Evolutionary conservation across 2,888 invertebrate genomes (phyloP).

Genomic region (Pheosia gnoma): DNA sequence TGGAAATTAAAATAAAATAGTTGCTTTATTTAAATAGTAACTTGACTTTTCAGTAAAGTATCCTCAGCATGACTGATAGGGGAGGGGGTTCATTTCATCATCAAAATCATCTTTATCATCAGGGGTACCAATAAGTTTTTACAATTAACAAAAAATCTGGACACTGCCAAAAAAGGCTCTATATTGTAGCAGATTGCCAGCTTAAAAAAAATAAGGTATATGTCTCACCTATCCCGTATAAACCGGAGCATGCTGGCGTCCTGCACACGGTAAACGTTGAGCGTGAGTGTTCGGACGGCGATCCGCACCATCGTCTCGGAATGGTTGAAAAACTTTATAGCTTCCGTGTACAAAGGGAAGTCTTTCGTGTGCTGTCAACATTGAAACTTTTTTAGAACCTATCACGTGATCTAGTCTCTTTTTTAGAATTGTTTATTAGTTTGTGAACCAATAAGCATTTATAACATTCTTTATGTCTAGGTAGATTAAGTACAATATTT

Average conservation of each 20-base stretch:
- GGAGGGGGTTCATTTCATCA: too few species aligned
- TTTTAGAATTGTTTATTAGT: not conserved
- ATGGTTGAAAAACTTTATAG: conserved; percentile 99
- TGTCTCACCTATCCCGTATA: conserved; percentile 90
- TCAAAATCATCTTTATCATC: too few species aligned
- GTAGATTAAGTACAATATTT: not conserved
- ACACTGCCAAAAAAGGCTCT: too few species aligned
- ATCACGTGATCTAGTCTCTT: not conserved
- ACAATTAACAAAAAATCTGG: too few species aligned
- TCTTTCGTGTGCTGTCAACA: conserved; percentile 95
- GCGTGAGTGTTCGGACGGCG: conserved; percentile 97
- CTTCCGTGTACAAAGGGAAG: conserved; percentile 99
- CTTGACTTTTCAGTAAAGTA: too few species aligned
- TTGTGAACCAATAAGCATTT: not conserved
- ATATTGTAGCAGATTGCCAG: too few species aligned
- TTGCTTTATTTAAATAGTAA: too few species aligned
- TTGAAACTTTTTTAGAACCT: conserved; percentile 7
- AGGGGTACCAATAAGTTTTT: too few species aligned
- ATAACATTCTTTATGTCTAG: not conserved
- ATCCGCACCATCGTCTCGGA: conserved; percentile 99
- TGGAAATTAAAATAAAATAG: too few species aligned
- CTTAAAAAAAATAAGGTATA: not conserved
- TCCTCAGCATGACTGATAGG: too few species aligned
- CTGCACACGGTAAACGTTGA: conserved; percentile 98
- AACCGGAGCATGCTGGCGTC: conserved; percentile 97